phyloP scores from a whole-genome alignment of 1,140 invertebrate species.

The Archivesica marissinica region DNA sequence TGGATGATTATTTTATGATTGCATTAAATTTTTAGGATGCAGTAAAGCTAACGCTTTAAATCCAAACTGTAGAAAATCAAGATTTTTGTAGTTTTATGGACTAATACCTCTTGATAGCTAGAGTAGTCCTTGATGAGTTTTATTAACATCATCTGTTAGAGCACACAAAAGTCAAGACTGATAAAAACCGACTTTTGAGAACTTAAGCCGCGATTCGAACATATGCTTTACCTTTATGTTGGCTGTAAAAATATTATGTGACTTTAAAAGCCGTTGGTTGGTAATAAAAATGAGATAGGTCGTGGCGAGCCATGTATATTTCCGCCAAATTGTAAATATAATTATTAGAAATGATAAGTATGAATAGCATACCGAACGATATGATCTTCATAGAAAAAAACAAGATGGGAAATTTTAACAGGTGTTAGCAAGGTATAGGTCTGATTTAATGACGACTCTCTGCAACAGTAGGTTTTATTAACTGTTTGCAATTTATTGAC shows the following conservation, averaged over 20 bases:
- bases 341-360: constrained; percentile 57
- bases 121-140: constrained; percentile 29
- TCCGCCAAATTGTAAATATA: constrained; percentile 61
- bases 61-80: constrained; percentile 1
- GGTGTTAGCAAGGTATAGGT: constrained; percentile 43
- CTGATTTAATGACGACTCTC: not conserved
- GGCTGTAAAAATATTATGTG: constrained; percentile 64
- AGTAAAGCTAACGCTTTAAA: constrained; percentile 52
- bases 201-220: constrained; percentile 52
- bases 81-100: constrained; percentile 50
- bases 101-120: constrained; percentile 30
- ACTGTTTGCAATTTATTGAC: not conserved
- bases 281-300: constrained; percentile 49
- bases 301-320: constrained; percentile 53
- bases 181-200: constrained; percentile 58
- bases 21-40: constrained; percentile 58
- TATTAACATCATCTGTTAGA: constrained; percentile 57
- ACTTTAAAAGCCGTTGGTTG: constrained; percentile 50
- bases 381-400: constrained; percentile 54
- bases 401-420: constrained; percentile 45
- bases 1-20: constrained; percentile 50
- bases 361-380: constrained; percentile 49
- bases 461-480: constrained; percentile 18
- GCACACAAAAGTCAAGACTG: constrained; percentile 31
- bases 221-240: constrained; percentile 59